A percentile compares a stretch with the other conserved stretches of the same genome.
Evolutionary conservation across 2,113 vertebrate species (phyloP).

Genomic region (Cygnus atratus): DNA sequence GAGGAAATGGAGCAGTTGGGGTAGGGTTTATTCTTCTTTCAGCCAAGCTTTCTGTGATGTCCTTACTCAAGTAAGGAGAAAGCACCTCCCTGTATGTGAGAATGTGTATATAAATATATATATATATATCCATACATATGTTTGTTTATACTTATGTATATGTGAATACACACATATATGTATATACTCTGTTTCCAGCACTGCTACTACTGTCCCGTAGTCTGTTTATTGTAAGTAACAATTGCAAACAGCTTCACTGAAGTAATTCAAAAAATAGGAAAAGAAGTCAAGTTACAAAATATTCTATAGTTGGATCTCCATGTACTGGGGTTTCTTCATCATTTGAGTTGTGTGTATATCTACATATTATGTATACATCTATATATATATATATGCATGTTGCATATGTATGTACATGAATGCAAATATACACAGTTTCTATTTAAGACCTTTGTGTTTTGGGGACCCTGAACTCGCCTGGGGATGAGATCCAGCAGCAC

Average conservation of each 20-base stretch:
- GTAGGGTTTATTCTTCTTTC: neutral
- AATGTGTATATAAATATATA: neutral
- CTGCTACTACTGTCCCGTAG: neutral
- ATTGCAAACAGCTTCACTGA: neutral
- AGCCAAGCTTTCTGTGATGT: neutral
- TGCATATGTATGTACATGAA: neutral
- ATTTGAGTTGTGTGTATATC: neutral
- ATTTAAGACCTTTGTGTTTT: neutral
- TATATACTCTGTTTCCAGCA: neutral
- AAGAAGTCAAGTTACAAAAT: neutral
- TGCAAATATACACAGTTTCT: neutral
- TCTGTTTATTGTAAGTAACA: neutral
- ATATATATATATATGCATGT: accelerated
- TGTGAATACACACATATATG: neutral
- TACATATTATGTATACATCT: accelerated
- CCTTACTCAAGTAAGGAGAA: neutral
- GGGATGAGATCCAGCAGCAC: slow-evolving; percentile 44
- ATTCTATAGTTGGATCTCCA: neutral
- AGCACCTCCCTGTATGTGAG: neutral
- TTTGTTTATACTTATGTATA: too few relatives aligned
- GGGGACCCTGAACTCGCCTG: slow-evolving; percentile 5
- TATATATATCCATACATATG: neutral
- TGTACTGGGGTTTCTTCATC: neutral
- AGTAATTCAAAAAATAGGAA: neutral
- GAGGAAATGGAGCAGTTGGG: slow-evolving; percentile 10